phyloP scores from a whole-genome alignment of 2,888 invertebrate species.

The Peribatodes rhomboidaria region DNA sequence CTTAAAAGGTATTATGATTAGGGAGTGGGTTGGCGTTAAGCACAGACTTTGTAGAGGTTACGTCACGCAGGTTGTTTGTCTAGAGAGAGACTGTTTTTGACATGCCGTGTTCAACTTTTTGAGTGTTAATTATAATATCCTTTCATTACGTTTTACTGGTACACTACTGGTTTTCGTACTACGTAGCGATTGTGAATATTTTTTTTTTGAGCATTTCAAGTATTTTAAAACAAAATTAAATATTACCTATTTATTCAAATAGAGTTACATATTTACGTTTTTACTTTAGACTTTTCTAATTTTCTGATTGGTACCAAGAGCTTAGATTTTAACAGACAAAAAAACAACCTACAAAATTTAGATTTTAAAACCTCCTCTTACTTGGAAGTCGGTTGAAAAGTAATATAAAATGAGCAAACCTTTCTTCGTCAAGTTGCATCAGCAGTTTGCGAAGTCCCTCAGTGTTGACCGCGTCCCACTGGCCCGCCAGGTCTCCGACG shows the following conservation, averaged over 20 bases:
- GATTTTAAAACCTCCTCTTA: too few relatives aligned
- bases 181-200: too few relatives aligned
- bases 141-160: neutral
- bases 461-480: slow-evolving; percentile 76
- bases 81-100: slow-evolving; percentile 2
- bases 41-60: neutral
- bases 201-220: too few relatives aligned
- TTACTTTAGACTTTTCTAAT: too few relatives aligned
- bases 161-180: too few relatives aligned
- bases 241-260: too few relatives aligned
- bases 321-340: too few relatives aligned
- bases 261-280: too few relatives aligned
- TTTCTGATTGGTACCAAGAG: too few relatives aligned
- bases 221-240: too few relatives aligned
- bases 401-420: slow-evolving; percentile 55
- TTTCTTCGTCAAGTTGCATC: slow-evolving; percentile 78
- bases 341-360: too few relatives aligned
- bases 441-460: slow-evolving; percentile 78
- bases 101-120: neutral
- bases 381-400: too few relatives aligned
- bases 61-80: neutral
- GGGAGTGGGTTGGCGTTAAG: neutral
- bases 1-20: neutral
- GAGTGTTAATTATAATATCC: neutral
- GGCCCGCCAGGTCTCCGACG: slow-evolving; percentile 60